These are phyloP conservation scores for Muscicapa adusta DNA, from an alignment of 2,113 vertebrate species.

Conservation along the genomic window DNA sequence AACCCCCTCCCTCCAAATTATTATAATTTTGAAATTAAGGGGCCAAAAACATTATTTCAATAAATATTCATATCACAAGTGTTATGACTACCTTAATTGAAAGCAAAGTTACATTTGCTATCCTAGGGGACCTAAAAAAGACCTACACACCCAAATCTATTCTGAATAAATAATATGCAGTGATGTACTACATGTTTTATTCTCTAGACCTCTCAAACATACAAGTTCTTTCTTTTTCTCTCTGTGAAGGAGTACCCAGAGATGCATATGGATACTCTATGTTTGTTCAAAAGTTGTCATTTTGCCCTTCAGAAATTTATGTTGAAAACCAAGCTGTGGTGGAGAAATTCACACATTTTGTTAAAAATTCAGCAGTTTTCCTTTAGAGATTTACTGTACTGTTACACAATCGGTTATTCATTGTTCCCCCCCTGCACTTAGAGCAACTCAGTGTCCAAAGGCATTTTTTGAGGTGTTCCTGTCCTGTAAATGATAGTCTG, in stretches of 20 bases:
- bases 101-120: not conserved
- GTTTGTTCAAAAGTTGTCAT: not conserved
- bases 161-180: not conserved
- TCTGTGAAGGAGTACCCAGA: not conserved
- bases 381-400: not conserved
- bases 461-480: not conserved
- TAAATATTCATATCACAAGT: not conserved
- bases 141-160: not conserved
- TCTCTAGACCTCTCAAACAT: not conserved
- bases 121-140: not conserved
- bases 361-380: not conserved
- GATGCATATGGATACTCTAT: fast-evolving
- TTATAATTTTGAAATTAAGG: no score
- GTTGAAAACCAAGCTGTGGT: not conserved
- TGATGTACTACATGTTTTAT: not conserved
- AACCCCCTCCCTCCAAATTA: no score
- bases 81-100: not conserved
- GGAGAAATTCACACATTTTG: not conserved
- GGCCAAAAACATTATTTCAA: not conserved
- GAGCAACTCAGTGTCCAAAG: not conserved
- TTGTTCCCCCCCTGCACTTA: not conserved
- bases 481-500: not conserved
- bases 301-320: not conserved
- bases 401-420: not conserved
- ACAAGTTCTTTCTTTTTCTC: not conserved